These are phyloP conservation scores for Hyposoter didymator DNA, from an alignment of 2,888 invertebrate genomes.

Conservation along the genomic window DNA sequence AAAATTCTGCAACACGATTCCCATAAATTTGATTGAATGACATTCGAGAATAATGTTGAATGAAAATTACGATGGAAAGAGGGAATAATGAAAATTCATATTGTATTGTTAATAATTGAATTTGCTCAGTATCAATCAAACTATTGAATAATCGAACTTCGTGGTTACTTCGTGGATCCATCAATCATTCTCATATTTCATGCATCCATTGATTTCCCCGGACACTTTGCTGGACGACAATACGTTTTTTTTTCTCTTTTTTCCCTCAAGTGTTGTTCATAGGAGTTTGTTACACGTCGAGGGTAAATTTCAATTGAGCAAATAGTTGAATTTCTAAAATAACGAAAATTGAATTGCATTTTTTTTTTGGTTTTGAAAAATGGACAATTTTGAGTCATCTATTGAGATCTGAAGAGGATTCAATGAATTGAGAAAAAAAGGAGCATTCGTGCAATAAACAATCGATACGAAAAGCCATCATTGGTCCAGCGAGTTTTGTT, in stretches of 20 bases:
- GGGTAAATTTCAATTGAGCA: background rate
- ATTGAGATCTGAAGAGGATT: background rate
- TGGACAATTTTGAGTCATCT: conserved; percentile 3
- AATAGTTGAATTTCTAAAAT: background rate
- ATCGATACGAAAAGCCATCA: background rate
- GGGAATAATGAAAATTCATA: background rate
- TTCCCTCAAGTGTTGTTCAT: background rate
- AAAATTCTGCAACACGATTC: background rate
- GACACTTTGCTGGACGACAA: background rate
- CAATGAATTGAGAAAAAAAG: conserved; percentile 1
- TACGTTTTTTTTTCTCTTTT: background rate
- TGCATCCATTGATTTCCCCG: background rate
- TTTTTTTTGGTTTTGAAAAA: background rate
- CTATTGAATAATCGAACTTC: background rate
- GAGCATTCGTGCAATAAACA: background rate
- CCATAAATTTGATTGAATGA: too few relatives aligned
- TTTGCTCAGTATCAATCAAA: background rate
- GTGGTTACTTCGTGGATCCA: background rate
- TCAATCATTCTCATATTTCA: background rate
- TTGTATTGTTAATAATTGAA: background rate
- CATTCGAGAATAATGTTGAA: background rate
- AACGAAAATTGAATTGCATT: background rate
- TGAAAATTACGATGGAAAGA: background rate
- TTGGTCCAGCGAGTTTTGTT: background rate
- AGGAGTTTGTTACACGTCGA: background rate